phyloP scores from a whole-genome alignment of 2,113 vertebrate genomes.

The Pitta sordida region DNA sequence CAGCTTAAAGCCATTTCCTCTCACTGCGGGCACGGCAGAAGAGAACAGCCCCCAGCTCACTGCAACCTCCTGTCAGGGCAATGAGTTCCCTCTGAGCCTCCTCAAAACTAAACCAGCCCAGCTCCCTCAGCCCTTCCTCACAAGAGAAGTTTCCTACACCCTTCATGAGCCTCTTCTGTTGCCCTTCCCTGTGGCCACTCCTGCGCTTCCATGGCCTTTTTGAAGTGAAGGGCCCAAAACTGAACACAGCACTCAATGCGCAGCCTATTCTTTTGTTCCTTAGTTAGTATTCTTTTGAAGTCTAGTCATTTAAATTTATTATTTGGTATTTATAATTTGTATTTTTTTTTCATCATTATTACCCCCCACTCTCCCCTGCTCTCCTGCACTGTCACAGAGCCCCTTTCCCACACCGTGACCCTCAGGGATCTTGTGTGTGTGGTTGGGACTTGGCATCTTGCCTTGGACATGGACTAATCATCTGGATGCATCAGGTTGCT shows the following conservation, averaged over 20 bases:
- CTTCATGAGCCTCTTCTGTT: background rate
- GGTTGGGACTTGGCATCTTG: accelerated
- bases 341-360: background rate
- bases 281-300: background rate
- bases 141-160: background rate
- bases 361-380: accelerated
- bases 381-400: background rate
- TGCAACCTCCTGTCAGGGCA: background rate
- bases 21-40: background rate
- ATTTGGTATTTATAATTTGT: background rate
- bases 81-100: background rate
- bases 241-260: accelerated
- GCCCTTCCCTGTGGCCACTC: accelerated
- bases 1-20: background rate
- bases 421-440: accelerated
- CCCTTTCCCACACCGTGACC: accelerated
- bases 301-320: background rate
- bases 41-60: background rate
- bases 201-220: background rate
- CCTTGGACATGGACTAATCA: background rate
- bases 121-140: background rate
- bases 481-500: background rate
- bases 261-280: background rate
- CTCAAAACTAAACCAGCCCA: background rate
- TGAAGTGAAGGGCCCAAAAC: background rate